phyloP scores from a whole-genome alignment of 2,888 invertebrate genomes.

The Ophioninae sp. region DNA sequence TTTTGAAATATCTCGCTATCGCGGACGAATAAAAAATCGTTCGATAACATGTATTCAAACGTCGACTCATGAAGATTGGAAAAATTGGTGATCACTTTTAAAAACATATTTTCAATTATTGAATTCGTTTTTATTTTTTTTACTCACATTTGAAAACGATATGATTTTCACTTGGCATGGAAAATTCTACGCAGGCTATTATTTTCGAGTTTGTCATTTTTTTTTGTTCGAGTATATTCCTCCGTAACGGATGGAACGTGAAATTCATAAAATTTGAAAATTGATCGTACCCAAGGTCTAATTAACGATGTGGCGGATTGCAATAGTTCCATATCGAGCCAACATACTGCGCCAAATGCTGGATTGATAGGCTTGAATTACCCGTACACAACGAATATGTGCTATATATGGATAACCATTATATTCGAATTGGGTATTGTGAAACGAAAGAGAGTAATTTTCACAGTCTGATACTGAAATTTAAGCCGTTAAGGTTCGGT shows the following conservation, averaged over 20 bases:
- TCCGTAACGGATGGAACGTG: background rate
- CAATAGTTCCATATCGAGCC: constrained; percentile 38
- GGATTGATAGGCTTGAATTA: constrained; percentile 31
- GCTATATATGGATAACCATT: background rate
- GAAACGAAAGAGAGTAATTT: background rate
- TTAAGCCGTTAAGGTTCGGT: background rate
- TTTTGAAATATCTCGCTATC: background rate
- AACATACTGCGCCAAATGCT: constrained; percentile 46
- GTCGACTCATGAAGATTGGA: background rate
- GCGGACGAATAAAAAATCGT: background rate
- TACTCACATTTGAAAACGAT: too few relatives aligned
- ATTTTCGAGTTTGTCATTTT: background rate
- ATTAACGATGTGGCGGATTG: constrained; percentile 47
- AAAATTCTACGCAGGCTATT: background rate
- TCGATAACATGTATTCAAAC: too few relatives aligned
- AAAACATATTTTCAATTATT: background rate
- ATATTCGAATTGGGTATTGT: background rate
- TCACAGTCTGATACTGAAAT: background rate
- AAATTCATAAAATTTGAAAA: constrained; percentile 25
- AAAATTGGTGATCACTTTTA: background rate
- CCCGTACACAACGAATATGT: background rate
- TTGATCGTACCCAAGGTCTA: constrained; percentile 41
- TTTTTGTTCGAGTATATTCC: background rate
- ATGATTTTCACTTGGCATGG: background rate
- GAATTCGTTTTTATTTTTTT: background rate